phyloP scores from a whole-genome alignment of 2,113 vertebrate genomes.

The Corapipo altera region DNA sequence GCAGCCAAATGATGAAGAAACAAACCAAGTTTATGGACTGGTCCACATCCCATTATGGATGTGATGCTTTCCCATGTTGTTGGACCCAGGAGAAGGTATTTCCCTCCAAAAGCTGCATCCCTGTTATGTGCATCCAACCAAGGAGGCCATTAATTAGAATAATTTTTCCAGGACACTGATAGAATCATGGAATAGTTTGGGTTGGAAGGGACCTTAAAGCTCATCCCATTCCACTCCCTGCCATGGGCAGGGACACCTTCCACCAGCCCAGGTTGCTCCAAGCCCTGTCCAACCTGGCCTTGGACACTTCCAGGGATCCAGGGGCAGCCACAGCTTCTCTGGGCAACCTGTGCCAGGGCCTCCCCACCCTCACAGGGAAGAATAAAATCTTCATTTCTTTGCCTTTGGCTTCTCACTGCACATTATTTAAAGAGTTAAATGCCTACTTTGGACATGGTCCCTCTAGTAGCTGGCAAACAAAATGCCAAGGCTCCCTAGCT shows the following conservation, averaged over 20 bases:
- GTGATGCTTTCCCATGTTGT: not conserved
- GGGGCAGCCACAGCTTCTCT: not conserved
- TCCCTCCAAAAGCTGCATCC: not conserved
- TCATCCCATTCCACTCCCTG: not conserved
- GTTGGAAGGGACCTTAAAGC: not conserved
- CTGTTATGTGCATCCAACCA: not conserved
- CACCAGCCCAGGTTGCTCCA: not conserved
- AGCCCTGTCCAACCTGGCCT: not conserved
- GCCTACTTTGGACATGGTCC: not conserved
- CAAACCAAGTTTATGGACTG: not conserved
- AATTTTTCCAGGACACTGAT: not conserved
- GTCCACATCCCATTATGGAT: fast-evolving
- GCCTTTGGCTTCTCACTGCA: not conserved
- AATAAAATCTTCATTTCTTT: not conserved
- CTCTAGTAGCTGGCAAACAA: not conserved
- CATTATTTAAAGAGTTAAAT: not conserved
- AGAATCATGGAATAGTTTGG: not conserved
- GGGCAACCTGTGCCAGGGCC: not conserved
- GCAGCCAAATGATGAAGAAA: not conserved
- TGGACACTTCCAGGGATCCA: not conserved
- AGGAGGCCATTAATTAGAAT: not conserved
- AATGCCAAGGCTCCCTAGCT: not conserved
- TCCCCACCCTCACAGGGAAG: not conserved
- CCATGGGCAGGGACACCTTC: not conserved
- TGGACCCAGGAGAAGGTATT: not conserved